Conservation (phyloP, 2,888 invertebrate species). For the Erynnis tages region DNA sequence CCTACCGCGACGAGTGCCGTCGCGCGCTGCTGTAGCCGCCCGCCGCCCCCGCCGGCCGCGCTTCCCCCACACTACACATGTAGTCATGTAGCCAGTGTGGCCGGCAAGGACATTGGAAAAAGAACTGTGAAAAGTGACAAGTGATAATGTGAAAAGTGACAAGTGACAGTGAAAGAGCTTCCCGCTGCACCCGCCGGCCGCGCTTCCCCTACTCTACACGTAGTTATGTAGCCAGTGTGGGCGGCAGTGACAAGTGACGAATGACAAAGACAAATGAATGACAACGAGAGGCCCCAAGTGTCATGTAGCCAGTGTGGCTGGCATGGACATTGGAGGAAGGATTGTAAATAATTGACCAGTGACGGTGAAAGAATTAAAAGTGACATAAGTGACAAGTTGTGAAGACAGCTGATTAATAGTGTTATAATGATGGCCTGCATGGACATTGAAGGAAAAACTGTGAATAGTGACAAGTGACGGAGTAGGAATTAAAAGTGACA, state of each 20-base stretch:
- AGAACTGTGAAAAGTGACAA: neutral
- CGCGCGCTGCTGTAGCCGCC: conserved; percentile 69
- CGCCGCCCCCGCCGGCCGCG: conserved; percentile 32
- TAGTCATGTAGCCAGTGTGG: too few species aligned
- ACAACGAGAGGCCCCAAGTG: too few species aligned
- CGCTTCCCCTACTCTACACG: conserved; percentile 35
- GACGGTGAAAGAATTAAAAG: too few species aligned
- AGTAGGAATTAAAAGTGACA: neutral
- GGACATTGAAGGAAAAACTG: neutral
- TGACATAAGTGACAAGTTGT: too few species aligned
- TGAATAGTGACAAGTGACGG: neutral
- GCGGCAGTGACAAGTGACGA: too few species aligned
- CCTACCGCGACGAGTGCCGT: conserved; percentile 67
- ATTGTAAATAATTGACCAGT: too few species aligned
- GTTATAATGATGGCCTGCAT: too few species aligned
- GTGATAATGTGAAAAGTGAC: neutral
- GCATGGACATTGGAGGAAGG: too few species aligned
- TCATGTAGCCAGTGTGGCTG: too few species aligned
- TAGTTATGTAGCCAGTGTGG: too few species aligned
- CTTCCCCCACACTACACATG: conserved; percentile 37
- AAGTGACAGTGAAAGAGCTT: conserved; percentile 50
- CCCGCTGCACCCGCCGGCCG: conserved; percentile 33
- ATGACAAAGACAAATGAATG: too few species aligned
- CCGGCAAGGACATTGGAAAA: neutral
- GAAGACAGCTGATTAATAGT: too few species aligned